These are phyloP conservation scores for Alectoris magna DNA, from an alignment of 2,797 vertebrate species.

Conservation along the genomic window DNA sequence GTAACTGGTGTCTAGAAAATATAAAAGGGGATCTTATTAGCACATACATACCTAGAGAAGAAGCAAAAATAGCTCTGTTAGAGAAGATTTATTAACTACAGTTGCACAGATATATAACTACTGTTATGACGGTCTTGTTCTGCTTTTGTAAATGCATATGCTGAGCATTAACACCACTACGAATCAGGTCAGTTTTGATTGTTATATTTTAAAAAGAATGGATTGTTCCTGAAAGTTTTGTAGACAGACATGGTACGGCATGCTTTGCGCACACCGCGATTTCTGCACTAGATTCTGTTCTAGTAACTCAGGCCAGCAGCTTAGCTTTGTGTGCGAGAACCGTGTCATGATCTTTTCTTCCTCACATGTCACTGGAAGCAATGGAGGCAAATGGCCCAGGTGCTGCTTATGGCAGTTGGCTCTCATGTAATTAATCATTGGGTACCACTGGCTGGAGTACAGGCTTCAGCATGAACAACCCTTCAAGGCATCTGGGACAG, in stretches of 20 bases:
- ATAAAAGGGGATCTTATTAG: constrained; percentile 54
- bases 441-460: neutral
- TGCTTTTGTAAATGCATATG: neutral
- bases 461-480: neutral
- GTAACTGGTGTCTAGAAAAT: constrained; percentile 88
- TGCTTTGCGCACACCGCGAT: rapidly evolving
- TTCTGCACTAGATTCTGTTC: neutral
- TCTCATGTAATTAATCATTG: neutral
- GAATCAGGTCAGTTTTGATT: neutral
- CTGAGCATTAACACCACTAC: neutral
- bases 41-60: neutral
- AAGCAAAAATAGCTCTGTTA: neutral
- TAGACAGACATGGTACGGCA: neutral
- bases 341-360: neutral
- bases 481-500: neutral
- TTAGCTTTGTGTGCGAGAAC: neutral
- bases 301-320: neutral
- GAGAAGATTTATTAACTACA: neutral
- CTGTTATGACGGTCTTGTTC: neutral
- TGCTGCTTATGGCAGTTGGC: neutral
- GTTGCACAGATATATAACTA: neutral
- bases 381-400: neutral
- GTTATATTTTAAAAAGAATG: constrained; percentile 7
- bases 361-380: neutral
- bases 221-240: neutral